phyloP scores from a whole-genome alignment of 2,888 invertebrate genomes.

The Temnothorax rugatulus region DNA sequence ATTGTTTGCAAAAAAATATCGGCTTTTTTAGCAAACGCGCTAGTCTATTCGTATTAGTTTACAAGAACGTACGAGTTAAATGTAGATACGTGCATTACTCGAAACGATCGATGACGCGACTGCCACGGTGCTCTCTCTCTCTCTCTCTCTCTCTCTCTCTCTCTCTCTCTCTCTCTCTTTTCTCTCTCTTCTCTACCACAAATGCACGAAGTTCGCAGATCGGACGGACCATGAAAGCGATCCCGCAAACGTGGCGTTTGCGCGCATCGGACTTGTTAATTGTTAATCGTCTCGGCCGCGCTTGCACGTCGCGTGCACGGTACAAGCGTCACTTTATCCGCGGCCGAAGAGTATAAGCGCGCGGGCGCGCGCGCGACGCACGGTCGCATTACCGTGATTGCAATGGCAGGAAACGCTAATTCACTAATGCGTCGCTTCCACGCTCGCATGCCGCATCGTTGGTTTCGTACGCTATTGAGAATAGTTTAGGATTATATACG shows the following conservation, averaged over 20 bases:
- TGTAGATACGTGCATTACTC: neutral
- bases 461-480: constrained; percentile 68
- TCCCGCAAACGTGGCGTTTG: constrained; percentile 39
- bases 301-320: constrained; percentile 29
- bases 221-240: constrained; percentile 34
- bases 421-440: constrained; percentile 83
- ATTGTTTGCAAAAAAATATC: neutral
- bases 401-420: constrained; percentile 83
- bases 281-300: constrained; percentile 75
- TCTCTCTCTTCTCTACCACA: neutral
- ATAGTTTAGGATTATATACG: constrained; percentile 76
- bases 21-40: neutral
- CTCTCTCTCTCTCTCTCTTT: neutral
- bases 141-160: no score
- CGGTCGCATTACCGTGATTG: constrained; percentile 84
- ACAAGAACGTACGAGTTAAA: constrained; percentile 15
- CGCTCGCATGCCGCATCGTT: constrained; percentile 70
- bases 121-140: neutral
- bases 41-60: neutral
- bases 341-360: constrained; percentile 34
- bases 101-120: constrained; percentile 2
- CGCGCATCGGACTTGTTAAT: constrained; percentile 71
- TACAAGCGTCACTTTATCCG: constrained; percentile 62
- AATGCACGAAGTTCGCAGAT: constrained; percentile 44
- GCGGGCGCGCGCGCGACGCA: constrained; percentile 57